These are phyloP conservation scores for Mustela nigripes DNA, from an alignment of 2,113 vertebrate species.

Conservation along the genomic window DNA sequence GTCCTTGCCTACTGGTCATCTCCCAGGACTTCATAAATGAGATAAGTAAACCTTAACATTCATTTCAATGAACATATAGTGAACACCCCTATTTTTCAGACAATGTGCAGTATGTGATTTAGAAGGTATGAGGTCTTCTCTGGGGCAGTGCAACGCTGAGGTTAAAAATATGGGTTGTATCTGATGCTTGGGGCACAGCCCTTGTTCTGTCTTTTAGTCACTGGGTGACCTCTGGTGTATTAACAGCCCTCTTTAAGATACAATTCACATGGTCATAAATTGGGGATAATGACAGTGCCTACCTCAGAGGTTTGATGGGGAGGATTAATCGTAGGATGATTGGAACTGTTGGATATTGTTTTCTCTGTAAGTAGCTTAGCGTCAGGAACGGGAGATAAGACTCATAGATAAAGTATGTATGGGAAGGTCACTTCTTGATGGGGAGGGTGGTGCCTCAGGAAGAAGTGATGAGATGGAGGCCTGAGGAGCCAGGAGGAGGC, in stretches of 20 bases:
- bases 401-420: neutral
- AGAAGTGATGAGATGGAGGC: too few species aligned
- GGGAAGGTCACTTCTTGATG: neutral
- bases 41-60: neutral
- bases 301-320: neutral
- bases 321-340: neutral
- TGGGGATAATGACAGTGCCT: neutral
- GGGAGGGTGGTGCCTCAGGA: neutral
- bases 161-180: neutral
- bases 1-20: neutral
- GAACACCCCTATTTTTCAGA: neutral
- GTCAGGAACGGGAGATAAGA: neutral
- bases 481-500: neutral
- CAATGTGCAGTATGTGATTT: neutral
- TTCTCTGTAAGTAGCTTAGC: conserved; percentile 1
- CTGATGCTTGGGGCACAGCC: fast-evolving
- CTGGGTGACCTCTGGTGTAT: neutral
- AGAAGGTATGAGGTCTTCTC: neutral
- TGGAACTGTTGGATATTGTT: neutral
- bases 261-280: neutral
- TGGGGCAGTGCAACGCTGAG: neutral
- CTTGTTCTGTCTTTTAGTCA: neutral
- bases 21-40: neutral
- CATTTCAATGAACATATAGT: neutral
- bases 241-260: neutral